Evolutionary conservation across 2,113 vertebrate species (phyloP).

Genomic region (Brachirus orientalis): DNA sequence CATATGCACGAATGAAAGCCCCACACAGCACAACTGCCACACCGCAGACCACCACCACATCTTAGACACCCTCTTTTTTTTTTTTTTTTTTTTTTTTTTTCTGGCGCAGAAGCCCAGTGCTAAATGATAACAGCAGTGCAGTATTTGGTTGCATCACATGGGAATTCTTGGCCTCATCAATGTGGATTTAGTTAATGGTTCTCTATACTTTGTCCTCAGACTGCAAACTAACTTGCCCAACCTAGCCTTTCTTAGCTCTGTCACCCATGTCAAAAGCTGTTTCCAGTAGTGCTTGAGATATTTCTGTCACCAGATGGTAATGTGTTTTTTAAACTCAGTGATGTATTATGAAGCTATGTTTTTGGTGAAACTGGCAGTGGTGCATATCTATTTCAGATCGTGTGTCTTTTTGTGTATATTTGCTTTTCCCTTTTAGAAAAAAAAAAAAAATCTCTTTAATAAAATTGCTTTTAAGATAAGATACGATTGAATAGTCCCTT

Average conservation of each 20-base stretch:
- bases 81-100: conserved; percentile 7
- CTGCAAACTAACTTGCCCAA: conserved; percentile 46
- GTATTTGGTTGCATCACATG: conserved; percentile 58
- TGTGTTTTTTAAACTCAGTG: not conserved
- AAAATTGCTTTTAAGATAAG: too few relatives aligned
- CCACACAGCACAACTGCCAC: conserved; percentile 44
- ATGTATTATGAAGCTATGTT: not conserved
- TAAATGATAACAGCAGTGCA: conserved; percentile 76
- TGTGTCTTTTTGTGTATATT: too few relatives aligned
- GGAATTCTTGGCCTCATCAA: conserved; percentile 27
- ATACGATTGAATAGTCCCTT: too few relatives aligned
- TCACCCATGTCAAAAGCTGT: conserved; percentile 44
- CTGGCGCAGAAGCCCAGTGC: conserved; percentile 40
- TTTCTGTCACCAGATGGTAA: conserved; percentile 30
- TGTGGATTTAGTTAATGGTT: conserved; percentile 33
- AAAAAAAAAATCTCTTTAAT: too few relatives aligned
- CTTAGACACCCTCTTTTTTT: conserved; percentile 19
- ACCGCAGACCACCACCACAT: conserved; percentile 54
- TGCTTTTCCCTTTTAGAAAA: too few relatives aligned
- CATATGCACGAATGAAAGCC: conserved; percentile 60
- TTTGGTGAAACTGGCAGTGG: not conserved
- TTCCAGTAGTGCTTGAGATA: conserved; percentile 36
- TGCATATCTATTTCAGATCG: not conserved
- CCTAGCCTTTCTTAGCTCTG: conserved; percentile 38
- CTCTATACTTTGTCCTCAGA: conserved; percentile 23